Evolutionary conservation across 2,113 vertebrate genomes (phyloP).

Genomic region (Porphyrio hochstetteri): DNA sequence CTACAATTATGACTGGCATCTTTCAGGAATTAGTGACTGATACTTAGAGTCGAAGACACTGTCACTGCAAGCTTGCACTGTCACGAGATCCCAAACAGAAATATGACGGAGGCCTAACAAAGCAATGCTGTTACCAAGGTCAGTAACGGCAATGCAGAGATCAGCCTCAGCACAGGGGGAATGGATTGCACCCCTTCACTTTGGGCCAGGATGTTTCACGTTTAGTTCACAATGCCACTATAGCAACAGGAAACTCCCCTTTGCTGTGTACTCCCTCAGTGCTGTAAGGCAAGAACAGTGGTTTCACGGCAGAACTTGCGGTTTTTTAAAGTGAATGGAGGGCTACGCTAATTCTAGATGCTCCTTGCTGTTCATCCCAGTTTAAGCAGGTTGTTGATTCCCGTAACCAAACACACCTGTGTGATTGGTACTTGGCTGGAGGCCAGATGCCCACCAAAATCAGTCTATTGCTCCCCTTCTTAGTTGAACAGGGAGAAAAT

Average conservation of each 20-base stretch:
- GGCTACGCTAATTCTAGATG: background rate
- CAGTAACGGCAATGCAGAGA: background rate
- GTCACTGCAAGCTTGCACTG: background rate
- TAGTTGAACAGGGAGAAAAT: too few relatives aligned
- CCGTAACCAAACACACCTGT: background rate
- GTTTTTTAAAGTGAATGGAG: background rate
- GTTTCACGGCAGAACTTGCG: background rate
- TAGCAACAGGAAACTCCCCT: background rate
- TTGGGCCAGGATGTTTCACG: background rate
- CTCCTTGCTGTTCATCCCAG: background rate
- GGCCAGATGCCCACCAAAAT: too few relatives aligned
- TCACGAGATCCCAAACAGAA: background rate
- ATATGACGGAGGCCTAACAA: background rate
- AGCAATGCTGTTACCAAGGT: background rate
- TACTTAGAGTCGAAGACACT: background rate
- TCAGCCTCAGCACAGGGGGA: background rate
- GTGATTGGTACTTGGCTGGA: background rate
- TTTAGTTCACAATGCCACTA: background rate
- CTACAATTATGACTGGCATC: background rate
- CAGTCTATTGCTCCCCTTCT: too few relatives aligned
- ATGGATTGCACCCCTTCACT: rapidly evolving
- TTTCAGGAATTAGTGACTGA: background rate
- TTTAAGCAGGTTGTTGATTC: background rate
- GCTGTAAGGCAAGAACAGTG: background rate
- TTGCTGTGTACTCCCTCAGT: too few relatives aligned